Conservation (phyloP, 2,797 vertebrate species). For the Trichosurus vulpecula region DNA sequence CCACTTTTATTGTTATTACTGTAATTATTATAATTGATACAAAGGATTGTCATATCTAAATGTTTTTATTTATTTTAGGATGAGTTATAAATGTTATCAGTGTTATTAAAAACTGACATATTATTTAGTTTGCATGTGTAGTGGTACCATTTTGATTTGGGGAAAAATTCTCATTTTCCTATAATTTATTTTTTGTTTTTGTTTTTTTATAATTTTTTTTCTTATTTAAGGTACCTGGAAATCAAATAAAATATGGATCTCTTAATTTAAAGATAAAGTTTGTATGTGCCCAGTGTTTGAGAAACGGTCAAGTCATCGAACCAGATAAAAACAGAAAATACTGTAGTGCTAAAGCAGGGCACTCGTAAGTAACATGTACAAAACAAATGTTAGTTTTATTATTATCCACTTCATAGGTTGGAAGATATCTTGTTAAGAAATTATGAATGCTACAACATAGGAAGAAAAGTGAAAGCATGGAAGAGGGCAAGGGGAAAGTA, state of each 20-base stretch:
- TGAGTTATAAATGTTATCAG: neutral
- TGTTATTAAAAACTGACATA: neutral
- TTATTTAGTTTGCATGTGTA: neutral
- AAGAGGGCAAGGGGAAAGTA: conserved; percentile 23
- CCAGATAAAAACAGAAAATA: conserved; percentile 98
- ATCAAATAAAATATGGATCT: conserved; percentile 89
- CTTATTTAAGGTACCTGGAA: conserved; percentile 83
- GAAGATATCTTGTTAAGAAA: neutral
- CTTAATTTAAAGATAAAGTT: conserved; percentile 97
- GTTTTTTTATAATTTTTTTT: conserved; percentile 19
- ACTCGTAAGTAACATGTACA: conserved; percentile 89
- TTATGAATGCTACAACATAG: neutral
- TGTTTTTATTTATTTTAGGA: neutral
- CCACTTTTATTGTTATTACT: neutral
- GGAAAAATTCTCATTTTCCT: neutral
- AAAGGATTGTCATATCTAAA: neutral
- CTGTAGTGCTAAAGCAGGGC: conserved; percentile 96
- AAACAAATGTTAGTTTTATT: neutral
- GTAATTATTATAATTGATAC: neutral
- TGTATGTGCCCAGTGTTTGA: conserved; percentile 97
- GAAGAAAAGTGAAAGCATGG: conserved; percentile 13
- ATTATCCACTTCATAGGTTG: neutral
- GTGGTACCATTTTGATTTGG: neutral
- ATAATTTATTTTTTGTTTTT: neutral
- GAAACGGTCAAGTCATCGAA: conserved; percentile 96